phyloP scores from a whole-genome alignment of 2,113 vertebrate species.

The Xerus inauris region DNA sequence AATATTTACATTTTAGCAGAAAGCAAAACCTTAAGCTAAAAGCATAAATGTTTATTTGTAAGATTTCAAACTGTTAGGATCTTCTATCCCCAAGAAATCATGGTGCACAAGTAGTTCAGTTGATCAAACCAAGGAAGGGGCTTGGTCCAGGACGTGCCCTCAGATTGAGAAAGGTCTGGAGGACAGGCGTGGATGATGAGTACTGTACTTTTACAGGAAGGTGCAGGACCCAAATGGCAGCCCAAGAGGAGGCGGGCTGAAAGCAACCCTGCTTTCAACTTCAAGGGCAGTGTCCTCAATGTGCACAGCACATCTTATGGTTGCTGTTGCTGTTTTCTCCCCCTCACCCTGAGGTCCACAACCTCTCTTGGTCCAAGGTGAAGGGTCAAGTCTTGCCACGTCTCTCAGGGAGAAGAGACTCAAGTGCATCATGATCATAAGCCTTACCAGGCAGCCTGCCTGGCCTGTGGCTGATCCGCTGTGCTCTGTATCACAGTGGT shows the following conservation, averaged over 20 bases:
- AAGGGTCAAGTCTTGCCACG: accelerated
- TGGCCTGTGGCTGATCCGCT: too few relatives aligned
- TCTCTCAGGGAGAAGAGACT: not conserved
- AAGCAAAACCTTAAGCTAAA: not conserved
- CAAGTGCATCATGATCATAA: not conserved
- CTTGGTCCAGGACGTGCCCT: not conserved
- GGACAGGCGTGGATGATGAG: not conserved
- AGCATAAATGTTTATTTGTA: not conserved
- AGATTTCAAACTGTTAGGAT: not conserved
- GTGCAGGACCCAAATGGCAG: not conserved
- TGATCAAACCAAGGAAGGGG: not conserved
- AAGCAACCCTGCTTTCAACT: not conserved
- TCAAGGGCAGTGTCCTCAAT: too few relatives aligned
- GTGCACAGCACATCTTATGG: not conserved
- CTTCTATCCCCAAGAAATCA: not conserved
- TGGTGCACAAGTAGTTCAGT: not conserved
- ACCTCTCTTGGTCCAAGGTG: accelerated
- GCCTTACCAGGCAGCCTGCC: not conserved
- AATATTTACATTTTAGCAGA: not conserved
- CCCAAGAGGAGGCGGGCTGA: not conserved
- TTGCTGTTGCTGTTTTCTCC: accelerated
- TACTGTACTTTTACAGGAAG: not conserved
- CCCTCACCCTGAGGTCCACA: too few relatives aligned
- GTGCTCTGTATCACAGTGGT: not conserved
- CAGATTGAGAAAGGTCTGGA: not conserved